phyloP scores from a whole-genome alignment of 2,888 invertebrate genomes.

The Eristalinus sepulchralis region DNA sequence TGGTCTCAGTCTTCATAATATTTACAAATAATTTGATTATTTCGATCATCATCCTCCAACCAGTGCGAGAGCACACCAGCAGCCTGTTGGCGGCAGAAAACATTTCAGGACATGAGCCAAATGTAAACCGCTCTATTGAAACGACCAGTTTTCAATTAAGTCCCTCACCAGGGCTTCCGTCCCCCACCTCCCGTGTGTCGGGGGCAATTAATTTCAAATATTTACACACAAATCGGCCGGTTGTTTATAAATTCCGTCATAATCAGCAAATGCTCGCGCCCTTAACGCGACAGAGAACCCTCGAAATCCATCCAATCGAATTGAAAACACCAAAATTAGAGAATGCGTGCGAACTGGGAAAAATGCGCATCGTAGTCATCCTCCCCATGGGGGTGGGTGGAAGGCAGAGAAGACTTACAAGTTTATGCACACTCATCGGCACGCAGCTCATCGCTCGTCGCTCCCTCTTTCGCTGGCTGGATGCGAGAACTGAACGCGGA shows the following conservation, averaged over 20 bases:
- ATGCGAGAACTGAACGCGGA: neutral
- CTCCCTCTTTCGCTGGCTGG: neutral
- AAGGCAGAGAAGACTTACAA: neutral
- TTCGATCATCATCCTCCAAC: neutral
- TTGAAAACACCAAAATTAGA: neutral
- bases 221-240: neutral
- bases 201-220: neutral
- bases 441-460: constrained; percentile 18
- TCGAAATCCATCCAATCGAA: neutral
- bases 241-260: neutral
- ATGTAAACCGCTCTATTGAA: neutral
- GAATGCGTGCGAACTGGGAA: neutral
- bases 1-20: too few relatives aligned
- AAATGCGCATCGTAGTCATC: neutral
- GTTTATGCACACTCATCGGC: neutral
- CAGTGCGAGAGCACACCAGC: neutral
- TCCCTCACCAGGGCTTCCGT: neutral
- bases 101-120: neutral
- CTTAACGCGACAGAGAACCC: neutral
- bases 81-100: neutral
- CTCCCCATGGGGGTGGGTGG: neutral
- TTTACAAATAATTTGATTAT: too few relatives aligned
- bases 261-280: neutral
- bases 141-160: constrained; percentile 3
- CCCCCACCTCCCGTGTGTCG: neutral